These are phyloP conservation scores for Recurvirostra avosetta DNA, from an alignment of 2,113 vertebrate genomes.

Conservation along the genomic window DNA sequence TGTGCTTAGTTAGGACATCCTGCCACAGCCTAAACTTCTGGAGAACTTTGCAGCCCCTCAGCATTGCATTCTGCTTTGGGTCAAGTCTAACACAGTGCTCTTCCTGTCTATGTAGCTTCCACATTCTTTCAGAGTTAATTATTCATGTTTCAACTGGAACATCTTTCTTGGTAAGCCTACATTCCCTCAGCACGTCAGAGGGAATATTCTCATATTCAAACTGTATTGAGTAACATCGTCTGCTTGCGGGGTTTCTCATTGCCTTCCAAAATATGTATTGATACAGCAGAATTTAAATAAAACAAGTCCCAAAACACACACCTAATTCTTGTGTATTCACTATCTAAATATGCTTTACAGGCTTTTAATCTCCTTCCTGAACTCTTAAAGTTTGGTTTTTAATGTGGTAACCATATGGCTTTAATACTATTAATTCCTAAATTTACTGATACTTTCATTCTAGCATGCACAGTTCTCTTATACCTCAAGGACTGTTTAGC, in stretches of 20 bases:
- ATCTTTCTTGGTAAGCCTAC: background rate
- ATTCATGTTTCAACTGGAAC: background rate
- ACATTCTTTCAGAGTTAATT: background rate
- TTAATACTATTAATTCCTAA: background rate
- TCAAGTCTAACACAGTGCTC: background rate
- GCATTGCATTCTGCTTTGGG: background rate
- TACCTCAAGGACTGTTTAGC: background rate
- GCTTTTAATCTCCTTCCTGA: background rate
- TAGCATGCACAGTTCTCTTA: background rate
- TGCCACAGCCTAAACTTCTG: background rate
- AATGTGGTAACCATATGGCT: background rate
- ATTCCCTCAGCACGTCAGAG: background rate
- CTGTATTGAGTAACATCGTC: background rate
- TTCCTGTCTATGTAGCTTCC: background rate
- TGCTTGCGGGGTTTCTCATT: background rate
- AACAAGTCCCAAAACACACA: background rate
- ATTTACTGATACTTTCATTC: background rate
- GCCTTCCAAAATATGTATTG: background rate
- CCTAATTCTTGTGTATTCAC: background rate
- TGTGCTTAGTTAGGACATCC: background rate
- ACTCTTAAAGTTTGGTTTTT: background rate
- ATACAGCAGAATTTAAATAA: background rate
- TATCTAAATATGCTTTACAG: background rate
- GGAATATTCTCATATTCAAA: background rate
- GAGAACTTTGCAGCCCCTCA: background rate